Percentiles rank a stretch among this genome's conserved stretches.
Conservation (phyloP, 2,113 vertebrate species). For the Pseudopodoces humilis region DNA sequence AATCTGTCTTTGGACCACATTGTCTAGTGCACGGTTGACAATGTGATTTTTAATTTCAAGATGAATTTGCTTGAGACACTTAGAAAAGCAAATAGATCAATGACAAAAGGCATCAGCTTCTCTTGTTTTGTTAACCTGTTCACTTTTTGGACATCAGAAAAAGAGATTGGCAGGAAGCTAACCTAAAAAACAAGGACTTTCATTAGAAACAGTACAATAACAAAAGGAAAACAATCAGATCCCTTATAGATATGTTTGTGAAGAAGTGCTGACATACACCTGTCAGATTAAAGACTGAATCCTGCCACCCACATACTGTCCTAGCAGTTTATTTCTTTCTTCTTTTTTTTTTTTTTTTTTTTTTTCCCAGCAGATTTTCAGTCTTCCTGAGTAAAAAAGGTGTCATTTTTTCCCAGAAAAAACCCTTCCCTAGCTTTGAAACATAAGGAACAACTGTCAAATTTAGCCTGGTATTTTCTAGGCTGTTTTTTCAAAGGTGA, state of each 20-base stretch:
- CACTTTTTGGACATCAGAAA: neutral
- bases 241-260: neutral
- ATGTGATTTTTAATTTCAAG: neutral
- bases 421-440: neutral
- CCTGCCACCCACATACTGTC: neutral
- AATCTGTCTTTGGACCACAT: neutral
- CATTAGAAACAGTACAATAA: neutral
- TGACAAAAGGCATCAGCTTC: neutral
- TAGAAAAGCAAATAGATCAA: neutral
- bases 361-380: neutral
- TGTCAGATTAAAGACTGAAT: slow-evolving; percentile 7
- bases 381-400: neutral
- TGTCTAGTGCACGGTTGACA: neutral
- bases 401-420: neutral
- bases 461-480: slow-evolving; percentile 8
- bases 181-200: neutral
- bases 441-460: neutral
- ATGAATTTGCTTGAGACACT: neutral
- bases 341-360: neutral
- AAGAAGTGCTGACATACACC: neutral
- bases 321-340: neutral
- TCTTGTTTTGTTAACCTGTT: neutral
- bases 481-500: neutral
- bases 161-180: neutral
- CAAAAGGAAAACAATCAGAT: neutral